Evolutionary conservation across 2,888 invertebrate species (phyloP), one percentile per base, ranked within the genome.

Genomic region (Trissolcus brochymenae): DNA sequence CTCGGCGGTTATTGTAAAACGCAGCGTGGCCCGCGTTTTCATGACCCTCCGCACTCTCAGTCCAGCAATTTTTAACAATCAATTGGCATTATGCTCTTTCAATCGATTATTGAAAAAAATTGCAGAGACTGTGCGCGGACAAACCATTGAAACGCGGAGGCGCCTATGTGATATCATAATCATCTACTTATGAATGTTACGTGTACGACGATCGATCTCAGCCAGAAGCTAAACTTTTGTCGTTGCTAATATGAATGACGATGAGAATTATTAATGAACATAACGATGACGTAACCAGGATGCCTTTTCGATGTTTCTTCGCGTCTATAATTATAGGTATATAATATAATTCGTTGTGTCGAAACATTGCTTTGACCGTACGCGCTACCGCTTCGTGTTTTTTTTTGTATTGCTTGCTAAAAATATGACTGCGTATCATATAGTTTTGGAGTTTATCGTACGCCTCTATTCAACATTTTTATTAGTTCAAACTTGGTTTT

Each of bases 321-420:
- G 83, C 82, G 81, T 83, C 81, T 83, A 82, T 81, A 77, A 79
- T 59, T 84, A 81, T 79, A 80, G 25, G 81, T 80, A 80, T 79
- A 54, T 84, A 81, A 81, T 79, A 81, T 87, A 88, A 88, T 89
- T 89, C 89, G 89, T 89, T 89, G 89, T 89, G 83, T 88, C 87
- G 89, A 89, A 89, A 89, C 88, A 89, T 89, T 88, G 88, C 88
- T 89, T 88, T 87, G 85, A 81, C 79, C 80, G 64, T 81, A 80
- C 78, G 80, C 77, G 79, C 60, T 78, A 59, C 82, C 76, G 75
- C 79, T 65, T 81, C 78, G 56, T 79, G 43, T 68, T 46, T 6
- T 14, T n/a, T 46, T 46, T 46, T 46, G 80, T 86, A 84, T 86
- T 82, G 85, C 83, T 85, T 82, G 75, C 83, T 84, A 84, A 84